These are phyloP conservation scores for Perithous albicinctus DNA, from an alignment of 2,888 invertebrate species.

Conservation along the genomic window DNA sequence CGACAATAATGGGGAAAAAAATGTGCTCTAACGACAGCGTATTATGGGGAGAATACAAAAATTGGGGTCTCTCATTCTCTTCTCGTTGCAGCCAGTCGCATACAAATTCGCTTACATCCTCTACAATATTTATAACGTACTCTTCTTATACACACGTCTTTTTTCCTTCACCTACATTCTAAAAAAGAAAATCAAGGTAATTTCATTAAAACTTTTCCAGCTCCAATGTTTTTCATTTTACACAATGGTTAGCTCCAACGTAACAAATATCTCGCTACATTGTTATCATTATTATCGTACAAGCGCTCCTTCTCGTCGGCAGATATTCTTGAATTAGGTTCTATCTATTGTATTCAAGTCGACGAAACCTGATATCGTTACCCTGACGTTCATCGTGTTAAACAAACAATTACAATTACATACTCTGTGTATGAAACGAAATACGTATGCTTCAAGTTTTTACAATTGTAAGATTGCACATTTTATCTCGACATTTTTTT, in stretches of 20 bases:
- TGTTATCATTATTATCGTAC: constrained; percentile 27
- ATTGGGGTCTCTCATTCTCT: neutral
- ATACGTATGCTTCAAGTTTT: neutral
- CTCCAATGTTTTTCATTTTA: neutral
- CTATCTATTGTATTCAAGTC: constrained; percentile 46
- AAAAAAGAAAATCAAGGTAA: constrained; percentile 5
- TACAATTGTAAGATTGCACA: neutral
- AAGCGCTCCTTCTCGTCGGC: constrained; percentile 28
- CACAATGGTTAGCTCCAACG: constrained; percentile 15
- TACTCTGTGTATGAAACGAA: constrained; percentile 14
- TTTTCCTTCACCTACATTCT: neutral
- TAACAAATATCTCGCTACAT: constrained; percentile 22
- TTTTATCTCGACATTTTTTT: neutral
- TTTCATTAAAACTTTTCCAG: constrained; percentile 3
- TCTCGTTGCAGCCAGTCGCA: neutral
- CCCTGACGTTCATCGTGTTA: constrained; percentile 57
- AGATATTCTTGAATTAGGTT: constrained; percentile 8
- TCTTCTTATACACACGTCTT: neutral
- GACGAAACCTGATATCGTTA: constrained; percentile 62
- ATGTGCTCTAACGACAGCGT: neutral
- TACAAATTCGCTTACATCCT: neutral
- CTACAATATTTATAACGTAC: constrained; percentile 10
- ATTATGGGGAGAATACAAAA: constrained; percentile 8
- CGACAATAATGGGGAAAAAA: neutral
- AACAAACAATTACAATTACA: constrained; percentile 18